phyloP scores from a whole-genome alignment of 1,140 invertebrate species.

The Drosophila sechellia region DNA sequence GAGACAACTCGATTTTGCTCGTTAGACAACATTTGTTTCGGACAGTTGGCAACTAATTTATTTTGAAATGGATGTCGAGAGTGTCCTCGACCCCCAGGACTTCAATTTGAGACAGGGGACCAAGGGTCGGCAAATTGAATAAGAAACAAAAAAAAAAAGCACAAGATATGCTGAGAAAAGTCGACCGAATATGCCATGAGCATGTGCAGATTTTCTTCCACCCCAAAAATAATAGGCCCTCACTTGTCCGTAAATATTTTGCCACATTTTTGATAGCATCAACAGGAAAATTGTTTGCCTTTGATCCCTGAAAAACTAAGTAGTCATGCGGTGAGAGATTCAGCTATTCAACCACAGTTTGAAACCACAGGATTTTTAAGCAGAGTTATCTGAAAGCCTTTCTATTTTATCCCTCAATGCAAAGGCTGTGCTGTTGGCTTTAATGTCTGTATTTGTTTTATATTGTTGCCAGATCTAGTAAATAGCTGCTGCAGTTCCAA shows the following conservation, averaged over 20 bases:
- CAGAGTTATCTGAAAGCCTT: not conserved
- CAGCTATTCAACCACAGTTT: no score
- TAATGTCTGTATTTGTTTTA: not conserved
- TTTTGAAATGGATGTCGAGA: conserved; percentile 60
- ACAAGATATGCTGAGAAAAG: conserved; percentile 8
- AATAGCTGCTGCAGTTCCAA: not conserved
- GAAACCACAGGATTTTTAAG: not conserved
- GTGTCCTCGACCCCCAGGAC: conserved; percentile 30
- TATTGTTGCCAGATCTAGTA: not conserved
- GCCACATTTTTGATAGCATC: conserved; percentile 38
- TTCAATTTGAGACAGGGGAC: conserved; percentile 3
- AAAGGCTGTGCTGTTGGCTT: not conserved
- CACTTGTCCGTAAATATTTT: conserved; percentile 25
- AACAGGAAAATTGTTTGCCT: not conserved
- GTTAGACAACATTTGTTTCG: conserved; percentile 76
- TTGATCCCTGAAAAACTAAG: no score
- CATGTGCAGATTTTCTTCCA: not conserved
- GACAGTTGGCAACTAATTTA: conserved; percentile 82
- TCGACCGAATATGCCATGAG: not conserved
- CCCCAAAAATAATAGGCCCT: not conserved
- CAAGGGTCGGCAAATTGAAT: conserved; percentile 71
- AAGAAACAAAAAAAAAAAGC: conserved; percentile 11
- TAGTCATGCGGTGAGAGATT: no score
- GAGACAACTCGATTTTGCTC: conserved; percentile 37
- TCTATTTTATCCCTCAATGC: not conserved